phyloP scores from a whole-genome alignment of 2,113 vertebrate genomes.

The Nestor notabilis region DNA sequence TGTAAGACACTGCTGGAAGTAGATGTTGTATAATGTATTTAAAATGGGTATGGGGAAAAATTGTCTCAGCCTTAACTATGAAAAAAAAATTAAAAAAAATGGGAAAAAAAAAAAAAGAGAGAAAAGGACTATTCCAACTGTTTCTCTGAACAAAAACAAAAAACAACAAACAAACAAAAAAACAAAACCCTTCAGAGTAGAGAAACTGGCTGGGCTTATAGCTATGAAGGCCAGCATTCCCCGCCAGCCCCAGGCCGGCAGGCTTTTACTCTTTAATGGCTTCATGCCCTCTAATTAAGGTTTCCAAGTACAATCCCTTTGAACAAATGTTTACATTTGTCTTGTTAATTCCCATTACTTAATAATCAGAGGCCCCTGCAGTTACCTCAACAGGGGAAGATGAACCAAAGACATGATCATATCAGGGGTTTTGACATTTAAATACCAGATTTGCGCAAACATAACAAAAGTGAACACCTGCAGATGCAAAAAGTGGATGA shows the following conservation, averaged over 20 bases:
- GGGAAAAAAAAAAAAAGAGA: neutral
- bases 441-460: neutral
- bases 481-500: neutral
- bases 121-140: neutral
- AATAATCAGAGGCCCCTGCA: constrained; percentile 7
- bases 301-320: constrained; percentile 39
- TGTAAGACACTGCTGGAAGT: neutral
- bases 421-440: neutral
- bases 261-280: constrained; percentile 47
- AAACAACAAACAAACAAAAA: no score
- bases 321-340: constrained; percentile 65
- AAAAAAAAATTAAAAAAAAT: neutral
- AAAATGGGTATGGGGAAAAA: rapidly evolving
- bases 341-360: constrained; percentile 47
- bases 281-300: constrained; percentile 59
- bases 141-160: neutral
- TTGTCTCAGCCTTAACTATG: neutral
- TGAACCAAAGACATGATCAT: neutral
- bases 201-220: neutral
- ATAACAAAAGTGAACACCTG: neutral
- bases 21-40: neutral
- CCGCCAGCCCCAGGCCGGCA: neutral
- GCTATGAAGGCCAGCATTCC: neutral
- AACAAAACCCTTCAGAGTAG: neutral
- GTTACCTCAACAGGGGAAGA: neutral